These are phyloP conservation scores for Ovis canadensis DNA, from an alignment of 2,113 vertebrate species.

Conservation along the genomic window DNA sequence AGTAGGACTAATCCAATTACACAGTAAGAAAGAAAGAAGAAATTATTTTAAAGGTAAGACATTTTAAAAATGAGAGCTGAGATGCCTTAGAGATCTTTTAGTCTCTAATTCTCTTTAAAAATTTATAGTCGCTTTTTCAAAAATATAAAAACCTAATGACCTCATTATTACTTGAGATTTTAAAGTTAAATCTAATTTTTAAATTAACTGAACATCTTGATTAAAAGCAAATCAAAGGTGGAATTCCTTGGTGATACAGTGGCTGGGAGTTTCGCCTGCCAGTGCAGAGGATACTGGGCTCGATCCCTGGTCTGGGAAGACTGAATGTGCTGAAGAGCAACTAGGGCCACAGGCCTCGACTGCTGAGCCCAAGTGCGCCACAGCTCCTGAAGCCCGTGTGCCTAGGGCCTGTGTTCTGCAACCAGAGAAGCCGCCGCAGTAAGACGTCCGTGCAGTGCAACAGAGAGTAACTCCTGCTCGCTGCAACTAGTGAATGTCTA, in stretches of 20 bases:
- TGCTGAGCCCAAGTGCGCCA: not conserved
- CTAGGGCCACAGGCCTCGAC: not conserved
- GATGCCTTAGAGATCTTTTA: not conserved
- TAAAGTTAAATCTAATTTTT: constrained; percentile 1
- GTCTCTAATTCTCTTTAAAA: not conserved
- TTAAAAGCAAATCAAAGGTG: constrained; percentile 21
- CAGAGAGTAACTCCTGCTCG: not conserved
- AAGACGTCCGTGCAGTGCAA: not conserved
- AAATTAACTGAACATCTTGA: constrained; percentile 4
- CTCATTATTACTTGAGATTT: not conserved
- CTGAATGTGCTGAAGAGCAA: not conserved
- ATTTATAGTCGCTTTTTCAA: not conserved
- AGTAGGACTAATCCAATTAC: not conserved
- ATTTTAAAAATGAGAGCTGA: not conserved
- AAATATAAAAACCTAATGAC: not conserved
- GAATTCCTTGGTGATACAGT: not conserved
- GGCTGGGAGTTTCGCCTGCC: not conserved
- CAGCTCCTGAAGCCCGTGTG: not conserved
- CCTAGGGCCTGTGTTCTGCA: not conserved
- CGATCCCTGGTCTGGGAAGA: not conserved
- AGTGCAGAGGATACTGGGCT: not conserved
- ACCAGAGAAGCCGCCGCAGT: not conserved
- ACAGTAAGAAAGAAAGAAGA: not conserved
- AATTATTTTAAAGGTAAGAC: constrained; percentile 16
- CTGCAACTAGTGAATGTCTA: not conserved